phyloP scores from a whole-genome alignment of 2,113 vertebrate genomes.

The Onychostruthus taczanowskii region DNA sequence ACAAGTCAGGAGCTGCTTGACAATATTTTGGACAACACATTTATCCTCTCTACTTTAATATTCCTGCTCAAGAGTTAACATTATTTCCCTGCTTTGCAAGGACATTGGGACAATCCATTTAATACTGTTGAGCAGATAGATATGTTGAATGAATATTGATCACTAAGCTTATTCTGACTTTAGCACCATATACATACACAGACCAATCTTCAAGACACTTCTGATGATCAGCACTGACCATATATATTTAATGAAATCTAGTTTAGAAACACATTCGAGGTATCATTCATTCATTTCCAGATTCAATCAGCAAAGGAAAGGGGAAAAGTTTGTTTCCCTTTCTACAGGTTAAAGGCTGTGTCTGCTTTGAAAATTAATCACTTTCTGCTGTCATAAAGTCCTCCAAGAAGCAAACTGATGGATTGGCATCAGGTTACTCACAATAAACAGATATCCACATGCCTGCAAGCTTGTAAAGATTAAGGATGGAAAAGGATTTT shows the following conservation, averaged over 20 bases:
- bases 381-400: conserved; percentile 46
- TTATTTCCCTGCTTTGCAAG: background rate
- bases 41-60: conserved; percentile 1
- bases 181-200: background rate
- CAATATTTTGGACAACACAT: background rate
- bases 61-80: background rate
- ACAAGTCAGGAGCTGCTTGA: background rate
- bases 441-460: conserved; percentile 8
- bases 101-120: conserved; percentile 17
- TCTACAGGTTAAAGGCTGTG: conserved; percentile 41
- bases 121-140: conserved; percentile 31
- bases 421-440: conserved; percentile 3
- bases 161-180: conserved; percentile 30
- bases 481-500: conserved; percentile 18
- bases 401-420: conserved; percentile 40
- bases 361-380: conserved; percentile 58
- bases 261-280: conserved; percentile 38
- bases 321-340: conserved; percentile 51
- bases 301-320: conserved; percentile 42
- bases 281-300: conserved; percentile 44
- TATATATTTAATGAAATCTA: conserved; percentile 49
- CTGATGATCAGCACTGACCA: conserved; percentile 37
- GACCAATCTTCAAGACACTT: conserved; percentile 4
- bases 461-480: conserved; percentile 17
- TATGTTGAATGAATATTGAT: conserved; percentile 27